Evolutionary conservation across 2,888 invertebrate species (phyloP).

Genomic region (Euproctis similis): DNA sequence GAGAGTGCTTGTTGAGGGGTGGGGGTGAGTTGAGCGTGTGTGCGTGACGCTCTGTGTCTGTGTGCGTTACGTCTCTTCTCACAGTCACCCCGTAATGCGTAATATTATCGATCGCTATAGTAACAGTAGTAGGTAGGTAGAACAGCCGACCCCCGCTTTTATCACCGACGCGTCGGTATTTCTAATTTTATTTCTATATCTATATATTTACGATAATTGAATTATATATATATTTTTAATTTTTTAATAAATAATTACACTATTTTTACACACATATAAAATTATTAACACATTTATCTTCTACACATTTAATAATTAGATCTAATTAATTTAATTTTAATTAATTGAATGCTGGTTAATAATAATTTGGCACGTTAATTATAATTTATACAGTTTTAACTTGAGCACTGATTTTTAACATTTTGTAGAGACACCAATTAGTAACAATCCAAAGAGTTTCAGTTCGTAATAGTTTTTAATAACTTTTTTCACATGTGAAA

Average conservation of each 20-base stretch:
- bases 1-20: slow-evolving; percentile 31
- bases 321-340: slow-evolving; percentile 9
- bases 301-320: slow-evolving; percentile 14
- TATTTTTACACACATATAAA: slow-evolving; percentile 15
- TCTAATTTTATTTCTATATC: slow-evolving; percentile 38
- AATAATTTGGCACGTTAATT: slow-evolving; percentile 36
- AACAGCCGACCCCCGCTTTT: slow-evolving; percentile 47
- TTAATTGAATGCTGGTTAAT: slow-evolving; percentile 11
- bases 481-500: slow-evolving; percentile 28
- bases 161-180: slow-evolving; percentile 48
- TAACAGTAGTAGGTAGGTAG: slow-evolving; percentile 48
- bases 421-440: slow-evolving; percentile 14
- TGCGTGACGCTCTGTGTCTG: slow-evolving; percentile 35
- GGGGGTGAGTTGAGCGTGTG: slow-evolving; percentile 40
- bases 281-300: slow-evolving; percentile 9
- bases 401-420: slow-evolving; percentile 34
- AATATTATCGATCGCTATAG: slow-evolving; percentile 74
- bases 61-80: slow-evolving; percentile 43
- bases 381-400: slow-evolving; percentile 9
- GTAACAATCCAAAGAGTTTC: slow-evolving; percentile 11
- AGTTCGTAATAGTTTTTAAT: slow-evolving; percentile 21
- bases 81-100: slow-evolving; percentile 66
- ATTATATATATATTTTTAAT: slow-evolving; percentile 1
- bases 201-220: slow-evolving; percentile 12
- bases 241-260: slow-evolving; percentile 3